phyloP scores from a whole-genome alignment of 1,140 invertebrate species.

The Coptotermes formosanus region DNA sequence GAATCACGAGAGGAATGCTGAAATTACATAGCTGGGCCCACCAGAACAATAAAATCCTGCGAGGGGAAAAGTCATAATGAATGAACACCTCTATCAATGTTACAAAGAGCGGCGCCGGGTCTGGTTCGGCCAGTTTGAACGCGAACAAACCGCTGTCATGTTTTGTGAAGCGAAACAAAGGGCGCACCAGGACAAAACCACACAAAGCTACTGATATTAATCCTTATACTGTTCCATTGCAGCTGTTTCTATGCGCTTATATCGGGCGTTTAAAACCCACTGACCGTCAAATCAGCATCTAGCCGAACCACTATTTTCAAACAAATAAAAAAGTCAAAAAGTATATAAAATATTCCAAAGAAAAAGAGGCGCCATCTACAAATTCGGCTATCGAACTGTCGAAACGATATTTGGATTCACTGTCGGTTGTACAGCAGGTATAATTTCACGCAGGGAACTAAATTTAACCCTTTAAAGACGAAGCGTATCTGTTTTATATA shows the following conservation, averaged over 20 bases:
- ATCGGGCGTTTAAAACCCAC: background rate
- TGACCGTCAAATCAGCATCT: background rate
- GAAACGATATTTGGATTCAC: too few relatives aligned
- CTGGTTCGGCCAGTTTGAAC: background rate
- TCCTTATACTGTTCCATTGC: conserved; percentile 21
- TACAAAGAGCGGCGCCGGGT: conserved; percentile 18
- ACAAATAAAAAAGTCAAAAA: background rate
- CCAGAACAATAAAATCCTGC: conserved; percentile 29
- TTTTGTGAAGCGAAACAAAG: conserved; percentile 30
- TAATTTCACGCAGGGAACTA: too few relatives aligned
- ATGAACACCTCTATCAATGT: conserved; percentile 23
- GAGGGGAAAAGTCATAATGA: conserved; percentile 30
- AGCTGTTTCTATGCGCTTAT: background rate
- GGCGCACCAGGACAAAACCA: conserved; percentile 23
- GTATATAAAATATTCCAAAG: background rate
- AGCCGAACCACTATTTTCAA: background rate
- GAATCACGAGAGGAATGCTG: conserved; percentile 31
- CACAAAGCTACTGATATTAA: conserved; percentile 31
- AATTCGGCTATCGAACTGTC: background rate
- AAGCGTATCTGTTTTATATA: too few relatives aligned
- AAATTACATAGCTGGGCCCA: conserved; percentile 30
- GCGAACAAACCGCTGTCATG: conserved; percentile 28
- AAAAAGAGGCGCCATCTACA: background rate
- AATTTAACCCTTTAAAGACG: too few relatives aligned
- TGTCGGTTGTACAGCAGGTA: too few relatives aligned